Base-by-base conservation (phyloP, 2,113 vertebrate genomes). In the Muntiacus reevesi region DNA sequence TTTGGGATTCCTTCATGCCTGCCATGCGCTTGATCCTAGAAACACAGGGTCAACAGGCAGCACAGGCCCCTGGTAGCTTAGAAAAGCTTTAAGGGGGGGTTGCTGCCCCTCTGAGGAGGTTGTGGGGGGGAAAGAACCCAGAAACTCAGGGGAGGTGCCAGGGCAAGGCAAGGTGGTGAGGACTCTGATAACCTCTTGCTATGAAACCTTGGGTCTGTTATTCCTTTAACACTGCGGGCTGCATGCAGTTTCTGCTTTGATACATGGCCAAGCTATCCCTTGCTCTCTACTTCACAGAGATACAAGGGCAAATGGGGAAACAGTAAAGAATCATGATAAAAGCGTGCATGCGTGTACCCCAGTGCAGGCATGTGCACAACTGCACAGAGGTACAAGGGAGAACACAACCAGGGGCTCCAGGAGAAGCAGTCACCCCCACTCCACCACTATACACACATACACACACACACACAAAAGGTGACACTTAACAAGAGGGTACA, bases 1-100 rank as follows among this genome's bases (percentile, higher is more conserved):
- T 99, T 99, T 99, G 99, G 27, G 99, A 99, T 98, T 99, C 99
- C 99, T 99, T 99, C 99, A 99, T 99, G 95, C 99, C 99, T 92
- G 99, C 99, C 99, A 99, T 99, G 57, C 99, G 99, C 98, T 99
- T 99, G 98, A 99, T 99, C 99, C 99, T 99, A 50, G 3, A 82
- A 95, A 98, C 45, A 97, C 23, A 97, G 57, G 57, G 90, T 23
- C 28, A 81, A 67, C 50, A 60, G 85, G 74, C 43, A 97, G 81
- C 74, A 96, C 21, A 36, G 91, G 10, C 57, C 87, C 25, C 3
- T 52, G 14, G 52, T 13, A 79, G 52, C 27, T 36, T 89, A 60
- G 60, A 89, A 40, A 55, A 57, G 30, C 89, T 87, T 87, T 28
- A 40, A 74, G 33, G 89, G 78, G 8, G 8, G 57, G 15, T 36